Evolutionary conservation across 2,888 invertebrate genomes (phyloP), one percentile per base, ranked within the genome.

Genomic region (Buathra laborator): DNA sequence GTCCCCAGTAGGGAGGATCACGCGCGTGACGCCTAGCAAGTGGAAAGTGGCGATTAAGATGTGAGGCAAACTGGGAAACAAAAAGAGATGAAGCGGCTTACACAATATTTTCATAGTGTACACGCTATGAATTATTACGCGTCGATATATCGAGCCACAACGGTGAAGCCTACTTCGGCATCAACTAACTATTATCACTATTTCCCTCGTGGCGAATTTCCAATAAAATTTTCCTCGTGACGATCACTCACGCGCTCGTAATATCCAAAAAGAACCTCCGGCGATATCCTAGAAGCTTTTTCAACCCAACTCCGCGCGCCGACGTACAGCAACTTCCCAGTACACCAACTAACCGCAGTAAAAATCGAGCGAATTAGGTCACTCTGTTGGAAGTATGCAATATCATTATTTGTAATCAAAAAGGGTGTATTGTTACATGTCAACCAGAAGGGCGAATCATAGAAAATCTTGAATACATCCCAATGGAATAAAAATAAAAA

Each of bases 141-240:
- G 37, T 81, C 84, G 81, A 84, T 84, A 81, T 84, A 84, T 84
- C 84, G 84, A 84, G 70, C 84, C 64, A 84, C 76, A 75, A 70
- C 80, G 68, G 3, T 37, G 37, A 37, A 37, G 37, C 37, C 37
- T 37, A 37, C 81, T 68, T 84, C 51, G 53, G 37, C 70, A 81
- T 32, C 74, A 70, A 81, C 81, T 70, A 46, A 53, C 70, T 66
- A 56, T 84, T 78, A 81, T 53, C 43, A 70, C 56, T 66, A 77
- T 78, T 81, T 78, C 44, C 81, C 46, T 78, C 46, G 78, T 81
- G 84, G 70, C 74, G 64, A 84, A 84, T 84, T 64, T 70, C 78
- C 78, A 75, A 74, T 75, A 72, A 74, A 48, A 74, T 43, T 82
- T 75, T 56, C 68, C 32, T 51, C 67, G 24, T 59, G 46, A 51